A percentile compares a stretch with the other conserved stretches of the same genome.
These are phyloP conservation scores for Echeneis naucrates DNA, from an alignment of 2,797 vertebrate genomes.

Conservation along the genomic window DNA sequence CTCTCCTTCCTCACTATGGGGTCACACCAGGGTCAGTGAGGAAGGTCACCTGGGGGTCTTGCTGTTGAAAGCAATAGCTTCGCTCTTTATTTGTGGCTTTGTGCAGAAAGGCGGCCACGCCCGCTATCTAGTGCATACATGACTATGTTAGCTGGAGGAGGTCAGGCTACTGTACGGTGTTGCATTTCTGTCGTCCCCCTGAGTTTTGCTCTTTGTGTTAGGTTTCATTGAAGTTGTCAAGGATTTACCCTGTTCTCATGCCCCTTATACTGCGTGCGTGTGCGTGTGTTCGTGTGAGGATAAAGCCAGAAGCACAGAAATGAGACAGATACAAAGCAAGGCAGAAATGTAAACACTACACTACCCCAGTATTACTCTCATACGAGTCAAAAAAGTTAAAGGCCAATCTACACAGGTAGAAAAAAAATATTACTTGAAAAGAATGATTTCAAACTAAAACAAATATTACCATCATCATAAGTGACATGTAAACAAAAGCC, in stretches of 20 bases:
- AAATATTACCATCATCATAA: conserved; percentile 60
- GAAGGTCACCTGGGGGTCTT: conserved; percentile 84
- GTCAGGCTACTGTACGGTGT: conserved; percentile 83
- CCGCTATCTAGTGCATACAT: conserved; percentile 80
- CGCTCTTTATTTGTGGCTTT: conserved; percentile 81
- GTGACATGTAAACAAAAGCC: conserved; percentile 77
- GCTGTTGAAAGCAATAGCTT: conserved; percentile 82
- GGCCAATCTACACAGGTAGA: conserved; percentile 37
- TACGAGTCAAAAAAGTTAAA: conserved; percentile 63
- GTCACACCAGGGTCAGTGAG: conserved; percentile 80
- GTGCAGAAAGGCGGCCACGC: conserved; percentile 78
- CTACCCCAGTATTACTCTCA: conserved; percentile 62
- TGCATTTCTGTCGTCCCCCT: conserved; percentile 75
- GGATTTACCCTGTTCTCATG: conserved; percentile 80
- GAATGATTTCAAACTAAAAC: conserved; percentile 57
- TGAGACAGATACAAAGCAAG: conserved; percentile 51
- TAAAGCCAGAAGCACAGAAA: conserved; percentile 47
- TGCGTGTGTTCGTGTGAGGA: conserved; percentile 26
- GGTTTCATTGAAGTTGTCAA: conserved; percentile 81
- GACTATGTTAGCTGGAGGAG: conserved; percentile 79
- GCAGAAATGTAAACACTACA: conserved; percentile 70
- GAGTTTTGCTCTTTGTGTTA: conserved; percentile 81
- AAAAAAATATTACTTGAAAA: conserved; percentile 51
- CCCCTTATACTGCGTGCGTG: conserved; percentile 58
- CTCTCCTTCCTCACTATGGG: conserved; percentile 72